These are phyloP conservation scores for Holothuria scabra DNA, from an alignment of 53 echinoderm and acorn worm genomes.

Conservation along the genomic window DNA sequence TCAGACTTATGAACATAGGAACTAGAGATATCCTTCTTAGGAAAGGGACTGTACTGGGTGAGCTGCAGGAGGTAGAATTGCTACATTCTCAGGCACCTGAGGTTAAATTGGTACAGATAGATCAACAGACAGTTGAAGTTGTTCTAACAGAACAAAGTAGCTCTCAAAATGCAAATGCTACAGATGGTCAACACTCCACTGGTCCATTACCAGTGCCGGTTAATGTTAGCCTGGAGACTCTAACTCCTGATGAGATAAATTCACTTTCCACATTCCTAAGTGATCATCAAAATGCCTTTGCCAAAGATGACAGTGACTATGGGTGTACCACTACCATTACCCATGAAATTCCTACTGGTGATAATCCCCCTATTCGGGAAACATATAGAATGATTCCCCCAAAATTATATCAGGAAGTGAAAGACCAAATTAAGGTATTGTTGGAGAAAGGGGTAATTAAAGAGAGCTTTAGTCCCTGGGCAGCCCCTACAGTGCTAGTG, in stretches of 20 bases:
- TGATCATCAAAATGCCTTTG: slow-evolving; percentile 38
- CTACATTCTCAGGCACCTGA: no score
- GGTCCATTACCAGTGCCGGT: no score
- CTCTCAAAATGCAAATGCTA: no score
- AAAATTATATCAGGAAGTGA: slow-evolving; percentile 39
- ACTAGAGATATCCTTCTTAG: neutral
- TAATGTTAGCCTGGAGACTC: no score
- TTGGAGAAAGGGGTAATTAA: slow-evolving; percentile 50
- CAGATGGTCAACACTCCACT: no score
- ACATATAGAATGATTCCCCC: slow-evolving; percentile 37
- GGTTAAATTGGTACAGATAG: no score
- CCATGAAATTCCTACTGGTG: slow-evolving; percentile 49
- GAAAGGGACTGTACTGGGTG: slow-evolving; percentile 8
- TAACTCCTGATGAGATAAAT: no score
- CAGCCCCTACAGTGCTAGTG: slow-evolving; percentile 46
- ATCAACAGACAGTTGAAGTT: no score
- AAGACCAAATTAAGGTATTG: slow-evolving; percentile 53
- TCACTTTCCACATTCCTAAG: neutral
- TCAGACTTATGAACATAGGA: neutral
- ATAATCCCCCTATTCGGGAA: slow-evolving; percentile 38
- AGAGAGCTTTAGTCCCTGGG: slow-evolving; percentile 49
- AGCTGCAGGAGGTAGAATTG: neutral
- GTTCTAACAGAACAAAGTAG: no score
- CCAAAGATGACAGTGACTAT: slow-evolving; percentile 44
- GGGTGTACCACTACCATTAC: slow-evolving; percentile 52